Evolutionary conservation across 2,797 vertebrate genomes (phyloP), one percentile per base, ranked within the genome.

Genomic region (Bryconaethiops microstoma): DNA sequence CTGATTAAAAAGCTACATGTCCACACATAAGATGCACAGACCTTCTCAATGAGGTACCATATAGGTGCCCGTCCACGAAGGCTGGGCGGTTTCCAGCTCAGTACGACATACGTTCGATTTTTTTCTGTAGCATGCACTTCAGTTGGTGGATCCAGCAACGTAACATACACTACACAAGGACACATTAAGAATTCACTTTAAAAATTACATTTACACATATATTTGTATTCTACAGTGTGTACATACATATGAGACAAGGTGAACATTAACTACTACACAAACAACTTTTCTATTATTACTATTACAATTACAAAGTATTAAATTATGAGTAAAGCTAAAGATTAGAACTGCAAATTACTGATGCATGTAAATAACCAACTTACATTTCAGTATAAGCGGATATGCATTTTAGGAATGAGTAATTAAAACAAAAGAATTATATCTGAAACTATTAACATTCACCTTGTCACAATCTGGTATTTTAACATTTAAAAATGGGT

Each of bases 41-140:
- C 97, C 98, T 99, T 99, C 91, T 99, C 98, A 17, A 99, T 90
- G 92, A 96, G 92, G 91, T 98, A 99, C 73, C 92, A 95, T 84
- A 97, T 87, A n/a, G 96, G 94, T 59, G 96, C 95, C 85, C 89
- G 95, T 91, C 98, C 97, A 0, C 95, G 95, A 16, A 95, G 96
- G 82, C 88, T 92, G 45, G 98, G 97, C 45, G 97, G 96, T 19
- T 91, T 96, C 98, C 98, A 99, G 94, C 97, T 98, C 90, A 99
- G 95, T 76, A 99, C 97, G 4, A 99, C 91, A 9, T 96, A 99
- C 0, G 94, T 95, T 90, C 92, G 95, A 92, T 92, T 96, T 92
- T 96, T 87, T 94, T 99, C 98, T 0, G 96, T 94, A n/a, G 94
- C 95, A 7, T 98, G 96, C 80, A 99, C 94, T 0, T 96, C 94